phyloP scores from a whole-genome alignment of 2,797 vertebrate species.

The Cephalopachus bancanus region DNA sequence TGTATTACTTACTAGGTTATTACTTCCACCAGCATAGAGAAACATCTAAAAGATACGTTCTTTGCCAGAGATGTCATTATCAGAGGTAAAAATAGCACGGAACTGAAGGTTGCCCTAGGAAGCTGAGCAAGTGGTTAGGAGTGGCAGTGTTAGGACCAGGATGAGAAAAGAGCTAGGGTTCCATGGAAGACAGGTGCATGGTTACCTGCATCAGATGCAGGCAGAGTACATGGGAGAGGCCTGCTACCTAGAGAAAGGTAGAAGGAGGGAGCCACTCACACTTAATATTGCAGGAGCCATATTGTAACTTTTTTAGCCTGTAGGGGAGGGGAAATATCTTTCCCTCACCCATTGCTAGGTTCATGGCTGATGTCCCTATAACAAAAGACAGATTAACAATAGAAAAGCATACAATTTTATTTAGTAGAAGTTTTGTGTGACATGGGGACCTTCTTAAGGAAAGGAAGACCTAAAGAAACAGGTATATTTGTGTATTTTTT shows the following conservation, averaged over 20 bases:
- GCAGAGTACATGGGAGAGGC: neutral
- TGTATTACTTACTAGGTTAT: constrained; percentile 33
- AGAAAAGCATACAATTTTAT: neutral
- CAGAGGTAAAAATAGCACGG: neutral
- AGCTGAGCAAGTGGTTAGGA: neutral
- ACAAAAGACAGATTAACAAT: neutral
- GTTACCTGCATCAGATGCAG: neutral
- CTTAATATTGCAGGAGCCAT: neutral
- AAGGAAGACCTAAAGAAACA: neutral
- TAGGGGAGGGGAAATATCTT: neutral
- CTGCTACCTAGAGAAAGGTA: neutral
- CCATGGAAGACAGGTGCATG: accelerated
- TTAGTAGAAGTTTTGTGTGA: neutral
- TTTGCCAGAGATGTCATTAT: neutral
- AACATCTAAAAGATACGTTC: neutral
- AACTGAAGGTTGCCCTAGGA: neutral
- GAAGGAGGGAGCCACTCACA: accelerated
- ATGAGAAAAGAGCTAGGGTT: neutral
- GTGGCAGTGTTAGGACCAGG: neutral
- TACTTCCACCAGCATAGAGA: constrained; percentile 14
- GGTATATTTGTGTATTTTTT: neutral
- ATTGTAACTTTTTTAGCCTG: neutral
- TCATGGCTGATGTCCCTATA: neutral
- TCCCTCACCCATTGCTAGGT: neutral
- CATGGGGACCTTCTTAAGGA: too few species aligned